These are phyloP conservation scores for Dryadula phaetusa DNA, from an alignment of 2,888 invertebrate species.

Conservation along the genomic window DNA sequence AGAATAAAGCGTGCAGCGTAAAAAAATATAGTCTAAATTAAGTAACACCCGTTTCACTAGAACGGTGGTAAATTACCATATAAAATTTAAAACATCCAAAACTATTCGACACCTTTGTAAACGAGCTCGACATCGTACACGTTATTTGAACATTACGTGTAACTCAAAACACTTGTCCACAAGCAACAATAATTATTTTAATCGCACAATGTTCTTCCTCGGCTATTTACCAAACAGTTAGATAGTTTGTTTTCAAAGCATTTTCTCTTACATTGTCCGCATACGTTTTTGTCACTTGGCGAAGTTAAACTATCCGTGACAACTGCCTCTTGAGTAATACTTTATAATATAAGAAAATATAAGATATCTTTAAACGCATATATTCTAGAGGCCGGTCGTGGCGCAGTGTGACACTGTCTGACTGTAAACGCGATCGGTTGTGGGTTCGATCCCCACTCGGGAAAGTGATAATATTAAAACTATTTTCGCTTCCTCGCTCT, in stretches of 20 bases:
- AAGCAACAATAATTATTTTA: conserved; percentile 31
- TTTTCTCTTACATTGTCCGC: conserved; percentile 36
- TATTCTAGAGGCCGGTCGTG: no score
- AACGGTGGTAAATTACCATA: no score
- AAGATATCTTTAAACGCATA: neutral
- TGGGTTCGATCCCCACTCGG: no score
- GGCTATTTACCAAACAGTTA: conserved; percentile 36
- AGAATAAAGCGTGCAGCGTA: no score
- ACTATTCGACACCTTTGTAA: neutral
- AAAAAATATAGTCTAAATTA: no score
- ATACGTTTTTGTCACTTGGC: conserved; percentile 22
- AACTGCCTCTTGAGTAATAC: conserved; percentile 4
- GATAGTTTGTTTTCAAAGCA: conserved; percentile 20
- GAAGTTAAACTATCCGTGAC: conserved; percentile 30
- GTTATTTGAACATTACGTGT: conserved; percentile 5
- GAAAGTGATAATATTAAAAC: no score
- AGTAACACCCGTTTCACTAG: no score
- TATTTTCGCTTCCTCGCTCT: no score
- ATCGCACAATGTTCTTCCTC: conserved; percentile 26
- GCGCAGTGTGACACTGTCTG: no score
- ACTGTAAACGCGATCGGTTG: no score
- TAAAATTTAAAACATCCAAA: no score
- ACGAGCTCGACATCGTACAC: neutral
- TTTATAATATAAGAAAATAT: neutral
- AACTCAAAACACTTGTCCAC: conserved; percentile 1